Evolutionary conservation across 2,113 vertebrate species (phyloP), one percentile per base, ranked within the genome.

Genomic region (Xiphophorus maculatus): DNA sequence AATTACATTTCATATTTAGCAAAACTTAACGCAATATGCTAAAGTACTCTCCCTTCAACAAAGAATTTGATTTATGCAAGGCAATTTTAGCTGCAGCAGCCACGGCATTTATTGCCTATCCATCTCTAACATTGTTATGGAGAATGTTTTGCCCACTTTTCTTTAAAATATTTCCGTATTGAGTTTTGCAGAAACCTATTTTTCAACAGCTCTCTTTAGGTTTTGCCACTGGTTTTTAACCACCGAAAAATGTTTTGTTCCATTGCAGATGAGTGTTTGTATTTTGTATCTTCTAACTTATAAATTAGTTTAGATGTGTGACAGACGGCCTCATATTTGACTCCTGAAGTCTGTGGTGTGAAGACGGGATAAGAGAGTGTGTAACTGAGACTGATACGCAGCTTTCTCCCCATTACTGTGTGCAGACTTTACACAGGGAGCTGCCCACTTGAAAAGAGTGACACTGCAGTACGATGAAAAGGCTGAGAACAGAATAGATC

Each of bases 401-500:
- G n/a, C 40, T 60, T 73, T 72, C 64, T 75, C 64, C 74, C 76
- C 62, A 35, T 72, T 61, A 27, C 28, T 63, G 63, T 74, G 75
- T 65, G 69, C 84, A 86, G 90, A 87, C 74, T 74, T 32, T 32
- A 15, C 68, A 0, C 73, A 48, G 51, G 64, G 81, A 82, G 69
- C 77, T 84, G 30, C 69, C 75, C 81, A 63, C 89, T 80, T 83
- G 70, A 87, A 82, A 73, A 81, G 73, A 80, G 78, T 89, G 89
- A 87, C 89, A 86, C 89, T 90, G 93, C 91, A 86, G 86, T 87
- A 79, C 87, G 64, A 88, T 71, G 67, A 72, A 54, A 76, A 60
- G 42, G 25, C 67, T 60, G 66, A 72, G 72, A 74, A 44, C 54
- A 65, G 48, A 13, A 60, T 69, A 74, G 79, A 54, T 64, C 74